These are phyloP conservation scores for Cotesia vestalis DNA, from an alignment of 1,140 invertebrate genomes.

Conservation along the genomic window DNA sequence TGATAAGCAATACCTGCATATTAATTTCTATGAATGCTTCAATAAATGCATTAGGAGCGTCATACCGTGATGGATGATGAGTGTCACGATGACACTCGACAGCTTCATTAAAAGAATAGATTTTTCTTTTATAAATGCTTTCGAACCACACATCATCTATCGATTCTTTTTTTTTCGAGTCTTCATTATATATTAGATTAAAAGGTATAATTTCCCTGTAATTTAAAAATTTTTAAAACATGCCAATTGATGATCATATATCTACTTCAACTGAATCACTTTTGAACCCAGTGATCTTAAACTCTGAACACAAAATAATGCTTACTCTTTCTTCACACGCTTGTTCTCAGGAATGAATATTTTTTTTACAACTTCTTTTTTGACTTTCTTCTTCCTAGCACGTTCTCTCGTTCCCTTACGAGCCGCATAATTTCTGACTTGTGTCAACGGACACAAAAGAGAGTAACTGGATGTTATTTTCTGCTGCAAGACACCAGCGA, in stretches of 20 bases:
- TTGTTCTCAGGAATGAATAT: slow-evolving; percentile 73
- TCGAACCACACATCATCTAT: slow-evolving; percentile 75
- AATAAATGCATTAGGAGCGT: slow-evolving; percentile 73
- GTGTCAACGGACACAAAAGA: slow-evolving; percentile 33
- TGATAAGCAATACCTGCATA: slow-evolving; percentile 66
- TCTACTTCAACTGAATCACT: neutral
- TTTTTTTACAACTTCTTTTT: slow-evolving; percentile 75
- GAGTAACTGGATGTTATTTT: too few relatives aligned
- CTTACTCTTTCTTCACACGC: slow-evolving; percentile 62
- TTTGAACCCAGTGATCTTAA: too few relatives aligned
- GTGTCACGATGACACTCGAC: slow-evolving; percentile 77
- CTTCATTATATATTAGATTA: slow-evolving; percentile 60
- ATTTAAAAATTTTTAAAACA: slow-evolving; percentile 28
- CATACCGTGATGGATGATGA: slow-evolving; percentile 80
- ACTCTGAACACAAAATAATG: neutral
- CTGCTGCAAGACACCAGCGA: too few relatives aligned
- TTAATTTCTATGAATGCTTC: slow-evolving; percentile 76
- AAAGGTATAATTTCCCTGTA: slow-evolving; percentile 31
- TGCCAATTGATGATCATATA: slow-evolving; percentile 18
- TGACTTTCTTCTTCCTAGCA: slow-evolving; percentile 75
- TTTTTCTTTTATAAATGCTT: slow-evolving; percentile 70
- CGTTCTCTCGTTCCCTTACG: slow-evolving; percentile 80
- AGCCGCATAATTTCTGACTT: slow-evolving; percentile 71
- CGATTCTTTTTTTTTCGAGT: slow-evolving; percentile 59
- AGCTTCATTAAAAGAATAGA: slow-evolving; percentile 77